Evolutionary conservation across 2,888 invertebrate species (phyloP).

Genomic region (Sarcophaga subvicina): DNA sequence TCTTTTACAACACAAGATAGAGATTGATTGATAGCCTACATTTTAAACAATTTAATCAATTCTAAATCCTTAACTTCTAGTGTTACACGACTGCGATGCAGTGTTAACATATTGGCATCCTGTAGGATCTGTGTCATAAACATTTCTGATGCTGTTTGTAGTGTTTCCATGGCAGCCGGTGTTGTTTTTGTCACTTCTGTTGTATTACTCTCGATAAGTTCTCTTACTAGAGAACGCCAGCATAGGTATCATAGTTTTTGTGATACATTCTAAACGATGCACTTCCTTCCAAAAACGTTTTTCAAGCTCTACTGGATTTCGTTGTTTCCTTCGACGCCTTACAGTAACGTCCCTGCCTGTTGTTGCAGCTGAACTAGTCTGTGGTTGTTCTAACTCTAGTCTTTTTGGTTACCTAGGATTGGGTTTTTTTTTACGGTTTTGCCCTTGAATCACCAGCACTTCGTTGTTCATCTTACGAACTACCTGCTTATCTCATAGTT

Average conservation of each 20-base stretch:
- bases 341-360: too few species aligned
- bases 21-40: too few species aligned
- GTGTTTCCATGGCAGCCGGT: constrained; percentile 80
- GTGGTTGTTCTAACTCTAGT: too few species aligned
- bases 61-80: constrained; percentile 82
- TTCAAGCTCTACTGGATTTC: constrained; percentile 40
- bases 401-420: too few species aligned
- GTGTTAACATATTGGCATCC: constrained; percentile 81
- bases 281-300: constrained; percentile 66
- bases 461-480: too few species aligned
- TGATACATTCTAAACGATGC: constrained; percentile 63
- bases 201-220: constrained; percentile 77
- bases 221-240: constrained; percentile 82
- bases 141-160: constrained; percentile 83
- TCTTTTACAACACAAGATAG: not conserved
- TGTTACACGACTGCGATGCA: constrained; percentile 82
- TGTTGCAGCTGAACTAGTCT: too few species aligned
- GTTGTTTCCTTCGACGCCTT: constrained; percentile 64
- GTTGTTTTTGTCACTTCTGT: constrained; percentile 76
- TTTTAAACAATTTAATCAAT: constrained; percentile 80
- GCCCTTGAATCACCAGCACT: too few species aligned
- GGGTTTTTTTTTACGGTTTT: too few species aligned
- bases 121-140: constrained; percentile 82
- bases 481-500: too few species aligned
- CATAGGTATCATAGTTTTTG: constrained; percentile 80